Evolutionary conservation across 2,888 invertebrate species (phyloP).

Genomic region (Bembecia ichneumoniformis): DNA sequence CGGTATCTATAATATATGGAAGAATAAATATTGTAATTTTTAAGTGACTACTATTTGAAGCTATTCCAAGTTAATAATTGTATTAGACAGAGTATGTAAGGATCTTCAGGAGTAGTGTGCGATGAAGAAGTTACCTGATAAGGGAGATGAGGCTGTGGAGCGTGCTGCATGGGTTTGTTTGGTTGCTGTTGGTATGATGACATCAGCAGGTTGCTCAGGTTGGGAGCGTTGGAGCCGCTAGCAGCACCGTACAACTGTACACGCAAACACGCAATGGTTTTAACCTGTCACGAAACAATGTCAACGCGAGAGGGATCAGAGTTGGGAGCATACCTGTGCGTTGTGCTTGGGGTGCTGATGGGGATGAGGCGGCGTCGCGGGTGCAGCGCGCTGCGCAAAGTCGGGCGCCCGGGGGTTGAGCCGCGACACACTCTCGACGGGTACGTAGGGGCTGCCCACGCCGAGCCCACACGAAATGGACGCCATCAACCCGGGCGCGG

Average conservation of each 20-base stretch:
- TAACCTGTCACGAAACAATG: too few relatives aligned
- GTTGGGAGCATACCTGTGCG: slow-evolving; percentile 55
- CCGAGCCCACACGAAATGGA: slow-evolving; percentile 37
- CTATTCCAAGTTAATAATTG: too few relatives aligned
- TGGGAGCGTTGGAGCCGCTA: slow-evolving; percentile 12
- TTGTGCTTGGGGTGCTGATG: slow-evolving; percentile 38
- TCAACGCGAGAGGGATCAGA: too few relatives aligned
- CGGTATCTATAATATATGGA: too few relatives aligned
- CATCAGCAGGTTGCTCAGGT: slow-evolving; percentile 57
- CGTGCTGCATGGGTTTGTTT: slow-evolving; percentile 58
- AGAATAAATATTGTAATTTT: too few relatives aligned
- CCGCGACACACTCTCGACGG: slow-evolving; percentile 55
- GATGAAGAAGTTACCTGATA: slow-evolving; percentile 51
- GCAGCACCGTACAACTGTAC: background rate
- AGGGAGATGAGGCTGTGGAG: slow-evolving; percentile 50
- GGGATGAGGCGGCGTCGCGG: slow-evolving; percentile 31
- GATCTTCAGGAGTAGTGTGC: too few relatives aligned
- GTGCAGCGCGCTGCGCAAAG: slow-evolving; percentile 52
- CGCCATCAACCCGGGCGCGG: slow-evolving; percentile 28
- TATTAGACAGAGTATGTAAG: too few relatives aligned
- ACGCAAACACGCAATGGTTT: too few relatives aligned
- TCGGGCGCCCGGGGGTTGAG: slow-evolving; percentile 68
- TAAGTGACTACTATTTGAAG: too few relatives aligned
- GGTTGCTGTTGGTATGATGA: slow-evolving; percentile 66
- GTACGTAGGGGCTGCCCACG: slow-evolving; percentile 18